Evolutionary conservation across 2,113 vertebrate genomes (phyloP).

Genomic region (Eubucco bourcierii): DNA sequence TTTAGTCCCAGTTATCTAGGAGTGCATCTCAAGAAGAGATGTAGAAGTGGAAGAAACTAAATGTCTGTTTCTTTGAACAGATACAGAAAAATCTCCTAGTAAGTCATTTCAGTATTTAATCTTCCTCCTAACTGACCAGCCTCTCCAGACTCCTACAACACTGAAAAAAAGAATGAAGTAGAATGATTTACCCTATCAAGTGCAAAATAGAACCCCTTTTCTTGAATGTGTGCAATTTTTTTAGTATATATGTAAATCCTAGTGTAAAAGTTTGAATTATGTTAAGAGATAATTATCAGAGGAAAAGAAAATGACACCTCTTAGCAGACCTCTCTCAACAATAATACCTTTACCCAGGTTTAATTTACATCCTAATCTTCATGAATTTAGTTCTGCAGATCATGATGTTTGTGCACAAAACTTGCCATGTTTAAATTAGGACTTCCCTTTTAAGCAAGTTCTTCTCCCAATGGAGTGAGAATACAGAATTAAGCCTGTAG

Average conservation of each 20-base stretch:
- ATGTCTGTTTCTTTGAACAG: background rate
- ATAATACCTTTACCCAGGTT: background rate
- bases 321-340: background rate
- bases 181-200: accelerated
- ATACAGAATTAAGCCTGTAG: background rate
- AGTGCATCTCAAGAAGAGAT: background rate
- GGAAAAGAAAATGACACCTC: background rate
- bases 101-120: background rate
- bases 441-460: background rate
- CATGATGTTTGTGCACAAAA: background rate
- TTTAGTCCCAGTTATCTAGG: background rate
- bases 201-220: background rate
- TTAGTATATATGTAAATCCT: background rate
- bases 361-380: background rate
- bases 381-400: background rate
- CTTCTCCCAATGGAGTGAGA: background rate
- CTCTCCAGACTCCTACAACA: background rate
- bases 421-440: background rate
- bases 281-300: background rate
- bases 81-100: background rate
- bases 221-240: background rate
- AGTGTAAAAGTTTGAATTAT: background rate
- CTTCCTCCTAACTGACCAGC: background rate
- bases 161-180: background rate
- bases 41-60: background rate